Base-by-base conservation (phyloP, 2,888 invertebrate genomes). In the Conops quadrifasciatus region DNA sequence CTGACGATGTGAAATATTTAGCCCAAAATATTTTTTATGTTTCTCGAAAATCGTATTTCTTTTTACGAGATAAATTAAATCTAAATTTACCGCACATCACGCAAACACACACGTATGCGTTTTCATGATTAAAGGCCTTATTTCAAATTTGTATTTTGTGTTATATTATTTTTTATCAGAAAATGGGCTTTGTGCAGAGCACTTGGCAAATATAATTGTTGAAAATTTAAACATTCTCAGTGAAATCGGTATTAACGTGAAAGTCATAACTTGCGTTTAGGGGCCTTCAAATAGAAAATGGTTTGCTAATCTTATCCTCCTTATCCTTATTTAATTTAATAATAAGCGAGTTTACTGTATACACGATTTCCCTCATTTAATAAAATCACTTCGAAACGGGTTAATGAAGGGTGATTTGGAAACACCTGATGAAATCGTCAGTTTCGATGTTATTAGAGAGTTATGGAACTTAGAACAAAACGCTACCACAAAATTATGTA, bases 311-410 rank as follows among this genome's bases (percentile, higher is more conserved):
- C 58, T 71, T 19, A 28, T 11, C 15, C 36, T 58, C 28, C 13
- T 45, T 19, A 16, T 19, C 60, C 49, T 4, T 69, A 26, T 47
- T 62, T 69, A 7, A 45, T 62, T 21, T 30, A 47, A 45, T 45
- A 47, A 21, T 26, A 5, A 28, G 16, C 43, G 45, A 56, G 58
- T 67, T 15, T 67, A 26, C 24, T 56, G 67, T 19, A 62, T 67
- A 56, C 67, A 28, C 28, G 62, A 71, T 58, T 68, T 71, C 45
- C 63, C 67, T 56, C 71, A 71, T 63, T 53, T 68, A 30, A 68
- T 71, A 62, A 68, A 71, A 63, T 71, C 71, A n/a, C 28, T 71
- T 30, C 68, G 71, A 19, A 71, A 67, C 63, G 64, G 68, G 26
- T 58, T 43, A 30, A n/a, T 70, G 9, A 59, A 26, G 21, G 60